Evolutionary conservation across 2,888 invertebrate genomes (phyloP), one percentile per base, ranked within the genome.

Genomic region (Timema cristinae): DNA sequence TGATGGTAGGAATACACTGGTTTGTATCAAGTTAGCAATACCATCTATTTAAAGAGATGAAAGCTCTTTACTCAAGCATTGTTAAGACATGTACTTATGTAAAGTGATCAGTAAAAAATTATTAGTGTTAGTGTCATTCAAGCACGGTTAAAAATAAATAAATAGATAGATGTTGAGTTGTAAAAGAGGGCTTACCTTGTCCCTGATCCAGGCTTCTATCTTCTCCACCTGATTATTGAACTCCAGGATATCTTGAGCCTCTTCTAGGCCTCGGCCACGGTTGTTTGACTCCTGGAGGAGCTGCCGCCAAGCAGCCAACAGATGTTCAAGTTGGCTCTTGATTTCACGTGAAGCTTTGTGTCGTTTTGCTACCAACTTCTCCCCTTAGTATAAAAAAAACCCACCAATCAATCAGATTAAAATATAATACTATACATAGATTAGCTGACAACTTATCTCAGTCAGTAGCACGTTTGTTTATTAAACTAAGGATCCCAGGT

Each of bases 221-320:
- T 97, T 95, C 79, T 98, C 97, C 70, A 97, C 87, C 79, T 97
- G 94, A 79, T 95, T 97, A 81, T 97, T 96, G 83, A 99, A 99
- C 82, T 97, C 95, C 48, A 99, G 85, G 73, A 99, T 96, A 79
- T 98, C 98, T 80, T 97, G 95, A 0, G 98, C 98, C 81, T 98
- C 98, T 81, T 97, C 98, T 15, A 99, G 83, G 0, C 97, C 97
- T 74, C 93, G 89, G 54, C 94, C 90, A 80, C 87, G 81, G 76
- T 88, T 87, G 71, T 85, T 85, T 77, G 89, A 87, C 69, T 95
- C 94, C 50, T 89, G 83, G 71, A 95, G 85, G 61, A 97, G 84
- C 75, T 87, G 86, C 74, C 86, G 85, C 97, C 97, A 97, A 61
- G 91, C 90, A 0, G 84, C 81, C 15, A 90, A 85, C 54, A 97